phyloP scores from a whole-genome alignment of 1,140 invertebrate species.

The Hetaerina americana region DNA sequence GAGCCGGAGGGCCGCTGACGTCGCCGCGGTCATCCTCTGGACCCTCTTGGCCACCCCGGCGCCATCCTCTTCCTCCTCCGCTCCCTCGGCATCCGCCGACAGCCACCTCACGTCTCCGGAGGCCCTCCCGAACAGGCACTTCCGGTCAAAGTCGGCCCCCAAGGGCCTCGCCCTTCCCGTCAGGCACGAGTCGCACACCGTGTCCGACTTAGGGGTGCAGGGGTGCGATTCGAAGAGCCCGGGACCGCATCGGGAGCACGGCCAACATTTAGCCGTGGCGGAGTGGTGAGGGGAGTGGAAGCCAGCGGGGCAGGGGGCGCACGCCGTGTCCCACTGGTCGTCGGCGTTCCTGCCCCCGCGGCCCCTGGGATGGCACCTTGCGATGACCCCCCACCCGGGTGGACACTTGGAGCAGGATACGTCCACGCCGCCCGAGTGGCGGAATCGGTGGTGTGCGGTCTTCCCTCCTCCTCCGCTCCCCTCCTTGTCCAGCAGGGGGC shows the following conservation, averaged over 20 bases:
- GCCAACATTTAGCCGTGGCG: conserved; percentile 31
- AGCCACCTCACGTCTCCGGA: not conserved
- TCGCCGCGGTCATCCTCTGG: not conserved
- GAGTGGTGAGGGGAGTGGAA: conserved; percentile 34
- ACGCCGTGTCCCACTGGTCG: conserved; percentile 34
- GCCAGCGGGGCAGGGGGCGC: conserved; percentile 27
- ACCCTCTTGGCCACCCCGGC: too few species aligned
- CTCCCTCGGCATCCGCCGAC: not conserved
- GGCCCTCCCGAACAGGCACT: not conserved
- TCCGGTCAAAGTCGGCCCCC: not conserved
- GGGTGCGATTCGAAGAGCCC: conserved; percentile 35
- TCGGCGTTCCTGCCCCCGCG: too few species aligned
- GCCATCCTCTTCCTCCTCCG: not conserved
- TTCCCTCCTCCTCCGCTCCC: too few species aligned
- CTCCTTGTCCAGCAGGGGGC: too few species aligned
- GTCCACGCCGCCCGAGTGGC: too few species aligned
- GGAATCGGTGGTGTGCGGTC: not conserved
- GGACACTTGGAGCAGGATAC: conserved; percentile 30
- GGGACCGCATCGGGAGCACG: conserved; percentile 34
- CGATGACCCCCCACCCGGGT: conserved; percentile 33
- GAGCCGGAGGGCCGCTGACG: not conserved
- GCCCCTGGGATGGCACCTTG: conserved; percentile 22
- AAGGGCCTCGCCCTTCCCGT: not conserved
- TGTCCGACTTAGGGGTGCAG: conserved; percentile 30
- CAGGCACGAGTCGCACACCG: conserved; percentile 35